These are phyloP conservation scores for Ceraclea dissimilis DNA, from an alignment of 2,888 invertebrate genomes.

Conservation along the genomic window DNA sequence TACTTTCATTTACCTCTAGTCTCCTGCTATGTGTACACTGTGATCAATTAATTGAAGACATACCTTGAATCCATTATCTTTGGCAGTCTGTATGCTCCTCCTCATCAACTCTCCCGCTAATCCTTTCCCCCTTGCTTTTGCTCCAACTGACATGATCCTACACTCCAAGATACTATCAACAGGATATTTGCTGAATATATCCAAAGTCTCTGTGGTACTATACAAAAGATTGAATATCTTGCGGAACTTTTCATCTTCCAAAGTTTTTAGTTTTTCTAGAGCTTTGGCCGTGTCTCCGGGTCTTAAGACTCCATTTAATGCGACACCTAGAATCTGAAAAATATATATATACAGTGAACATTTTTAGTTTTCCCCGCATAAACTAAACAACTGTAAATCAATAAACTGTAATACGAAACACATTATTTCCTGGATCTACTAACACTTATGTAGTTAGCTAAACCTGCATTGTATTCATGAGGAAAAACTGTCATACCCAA, in stretches of 20 bases:
- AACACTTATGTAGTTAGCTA: no score
- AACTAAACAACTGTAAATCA: no score
- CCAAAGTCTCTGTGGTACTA: slow-evolving; percentile 58
- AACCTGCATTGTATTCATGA: no score
- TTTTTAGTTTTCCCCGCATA: no score
- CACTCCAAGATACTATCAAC: slow-evolving; percentile 71
- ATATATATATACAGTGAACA: neutral
- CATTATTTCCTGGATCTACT: no score
- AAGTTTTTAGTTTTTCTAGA: slow-evolving; percentile 57
- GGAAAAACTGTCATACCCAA: no score
- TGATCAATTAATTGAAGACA: no score
- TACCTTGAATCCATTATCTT: slow-evolving; percentile 62
- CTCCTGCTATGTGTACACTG: no score
- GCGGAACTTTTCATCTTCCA: slow-evolving; percentile 64
- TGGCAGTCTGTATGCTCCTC: slow-evolving; percentile 59
- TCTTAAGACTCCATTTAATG: slow-evolving; percentile 67
- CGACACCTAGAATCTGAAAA: slow-evolving; percentile 66
- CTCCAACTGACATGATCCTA: slow-evolving; percentile 71
- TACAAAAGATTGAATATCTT: slow-evolving; percentile 73
- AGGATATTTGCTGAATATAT: slow-evolving; percentile 59
- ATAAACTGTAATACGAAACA: no score
- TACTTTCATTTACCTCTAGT: no score
- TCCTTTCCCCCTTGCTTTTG: slow-evolving; percentile 62
- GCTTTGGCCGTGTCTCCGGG: slow-evolving; percentile 65
- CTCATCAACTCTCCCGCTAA: slow-evolving; percentile 65